Conservation (phyloP, 1,140 invertebrate species). For the Manduca sexta region DNA sequence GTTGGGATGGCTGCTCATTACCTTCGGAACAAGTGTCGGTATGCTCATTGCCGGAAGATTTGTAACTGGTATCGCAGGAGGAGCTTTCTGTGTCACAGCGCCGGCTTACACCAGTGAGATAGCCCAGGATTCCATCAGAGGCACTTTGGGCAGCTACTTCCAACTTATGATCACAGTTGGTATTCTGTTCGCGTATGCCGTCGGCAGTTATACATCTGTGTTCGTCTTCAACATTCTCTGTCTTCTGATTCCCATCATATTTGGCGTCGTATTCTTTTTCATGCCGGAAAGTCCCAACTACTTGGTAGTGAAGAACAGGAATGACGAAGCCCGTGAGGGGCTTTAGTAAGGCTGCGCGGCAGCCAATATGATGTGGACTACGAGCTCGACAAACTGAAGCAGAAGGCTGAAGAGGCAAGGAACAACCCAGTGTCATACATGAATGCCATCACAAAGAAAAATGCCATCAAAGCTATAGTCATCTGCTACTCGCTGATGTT, state of each 20-base stretch:
- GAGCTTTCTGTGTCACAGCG: slow-evolving; percentile 83
- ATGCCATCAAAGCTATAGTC: slow-evolving; percentile 79
- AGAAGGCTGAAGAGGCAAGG: slow-evolving; percentile 74
- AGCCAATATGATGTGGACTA: slow-evolving; percentile 76
- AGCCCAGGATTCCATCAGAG: slow-evolving; percentile 84
- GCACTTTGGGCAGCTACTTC: slow-evolving; percentile 84
- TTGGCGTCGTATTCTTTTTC: slow-evolving; percentile 79
- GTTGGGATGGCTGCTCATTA: slow-evolving; percentile 84
- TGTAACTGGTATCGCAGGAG: slow-evolving; percentile 81
- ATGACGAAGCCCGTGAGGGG: slow-evolving; percentile 76
- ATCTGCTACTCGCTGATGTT: slow-evolving; percentile 87
- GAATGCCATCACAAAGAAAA: slow-evolving; percentile 74
- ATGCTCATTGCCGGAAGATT: slow-evolving; percentile 84
- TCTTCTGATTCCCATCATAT: slow-evolving; percentile 78
- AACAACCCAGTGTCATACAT: slow-evolving; percentile 70
- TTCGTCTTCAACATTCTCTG: slow-evolving; percentile 79
- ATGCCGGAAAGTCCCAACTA: slow-evolving; percentile 86
- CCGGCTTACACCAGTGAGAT: slow-evolving; percentile 90
- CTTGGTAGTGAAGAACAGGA: slow-evolving; percentile 75
- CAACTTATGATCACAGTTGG: slow-evolving; percentile 85
- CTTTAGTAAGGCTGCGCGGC: slow-evolving; percentile 80
- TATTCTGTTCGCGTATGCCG: slow-evolving; percentile 80
- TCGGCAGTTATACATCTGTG: slow-evolving; percentile 77
- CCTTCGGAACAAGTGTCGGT: slow-evolving; percentile 76
- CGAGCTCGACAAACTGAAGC: slow-evolving; percentile 75